phyloP scores from a whole-genome alignment of 2,888 invertebrate species.

The Drosophila bunnanda region DNA sequence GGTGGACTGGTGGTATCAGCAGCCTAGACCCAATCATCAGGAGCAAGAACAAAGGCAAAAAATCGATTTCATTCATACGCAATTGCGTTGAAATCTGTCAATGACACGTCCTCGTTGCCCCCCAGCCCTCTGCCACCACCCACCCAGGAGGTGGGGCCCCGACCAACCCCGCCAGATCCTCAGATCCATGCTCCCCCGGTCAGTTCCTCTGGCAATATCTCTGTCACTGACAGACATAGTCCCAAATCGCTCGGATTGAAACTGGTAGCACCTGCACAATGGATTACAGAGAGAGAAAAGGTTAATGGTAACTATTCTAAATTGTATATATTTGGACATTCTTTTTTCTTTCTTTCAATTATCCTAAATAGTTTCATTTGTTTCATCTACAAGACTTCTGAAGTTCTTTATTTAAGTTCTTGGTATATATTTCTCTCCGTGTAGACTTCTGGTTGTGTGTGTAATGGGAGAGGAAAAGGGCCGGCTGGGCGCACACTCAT shows the following conservation, averaged over 20 bases:
- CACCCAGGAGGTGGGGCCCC: slow-evolving; percentile 5
- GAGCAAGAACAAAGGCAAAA: slow-evolving; percentile 36
- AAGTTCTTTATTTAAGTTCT: background rate
- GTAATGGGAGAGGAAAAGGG: slow-evolving; percentile 4
- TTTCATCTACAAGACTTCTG: background rate
- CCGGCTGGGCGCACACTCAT: slow-evolving; percentile 47
- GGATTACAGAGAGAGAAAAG: slow-evolving; percentile 2
- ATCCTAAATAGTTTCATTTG: too few species aligned
- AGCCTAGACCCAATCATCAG: slow-evolving; percentile 32
- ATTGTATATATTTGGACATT: background rate
- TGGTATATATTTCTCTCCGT: background rate
- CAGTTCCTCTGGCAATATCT: slow-evolving; percentile 27
- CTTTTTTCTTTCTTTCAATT: background rate
- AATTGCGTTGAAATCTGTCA: slow-evolving; percentile 75
- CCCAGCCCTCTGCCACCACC: slow-evolving; percentile 20
- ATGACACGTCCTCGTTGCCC: slow-evolving; percentile 67
- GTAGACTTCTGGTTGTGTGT: slow-evolving; percentile 8
- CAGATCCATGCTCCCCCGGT: slow-evolving; percentile 11
- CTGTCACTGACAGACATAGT: slow-evolving; percentile 34
- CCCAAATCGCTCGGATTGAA: slow-evolving; percentile 20
- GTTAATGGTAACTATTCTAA: background rate
- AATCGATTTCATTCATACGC: slow-evolving; percentile 78
- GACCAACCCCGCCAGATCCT: background rate
- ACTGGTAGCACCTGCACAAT: slow-evolving; percentile 46
- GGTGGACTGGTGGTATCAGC: slow-evolving; percentile 20